A percentile compares a stretch with the other conserved stretches of the same genome.
Conservation (phyloP, 2,888 invertebrate species). For the Zele albiditarsus region DNA sequence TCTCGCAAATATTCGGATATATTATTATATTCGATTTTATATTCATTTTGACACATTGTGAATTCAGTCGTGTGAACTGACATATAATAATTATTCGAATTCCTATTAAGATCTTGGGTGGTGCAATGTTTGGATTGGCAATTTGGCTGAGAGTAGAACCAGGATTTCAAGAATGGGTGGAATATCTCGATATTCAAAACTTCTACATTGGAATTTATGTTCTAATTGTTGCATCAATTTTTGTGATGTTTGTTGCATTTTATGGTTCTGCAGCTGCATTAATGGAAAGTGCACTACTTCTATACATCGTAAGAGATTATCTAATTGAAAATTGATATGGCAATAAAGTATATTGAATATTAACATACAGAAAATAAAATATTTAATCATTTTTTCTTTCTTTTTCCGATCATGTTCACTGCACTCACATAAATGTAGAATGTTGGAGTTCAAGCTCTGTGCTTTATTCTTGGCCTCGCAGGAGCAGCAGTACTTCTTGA, state of each 20-base stretch:
- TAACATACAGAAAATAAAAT: background rate
- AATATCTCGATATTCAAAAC: slow-evolving; percentile 81
- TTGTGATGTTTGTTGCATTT: slow-evolving; percentile 85
- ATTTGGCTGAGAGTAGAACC: slow-evolving; percentile 89
- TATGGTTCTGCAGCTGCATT: slow-evolving; percentile 88
- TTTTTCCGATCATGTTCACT: slow-evolving; percentile 27
- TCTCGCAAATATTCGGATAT: no score
- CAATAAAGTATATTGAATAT: background rate
- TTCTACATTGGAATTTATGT: slow-evolving; percentile 91
- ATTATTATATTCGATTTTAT: no score
- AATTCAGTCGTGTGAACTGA: background rate
- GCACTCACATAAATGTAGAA: slow-evolving; percentile 76
- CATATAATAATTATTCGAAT: slow-evolving; percentile 5
- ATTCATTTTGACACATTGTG: background rate
- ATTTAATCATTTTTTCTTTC: background rate
- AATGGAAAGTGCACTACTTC: slow-evolving; percentile 81
- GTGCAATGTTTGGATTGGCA: slow-evolving; percentile 84
- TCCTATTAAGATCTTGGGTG: slow-evolving; percentile 81
- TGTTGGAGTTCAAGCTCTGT: slow-evolving; percentile 81
- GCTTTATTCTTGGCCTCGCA: slow-evolving; percentile 81
- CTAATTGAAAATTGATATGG: background rate
- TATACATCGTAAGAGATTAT: slow-evolving; percentile 80
- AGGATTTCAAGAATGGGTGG: slow-evolving; percentile 88
- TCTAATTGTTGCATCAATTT: slow-evolving; percentile 81
- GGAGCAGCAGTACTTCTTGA: slow-evolving; percentile 86